A percentile compares a stretch with the other conserved stretches of the same genome.
These are phyloP conservation scores for Sebastes vulpes DNA, from an alignment of 2,797 vertebrate genomes.

Conservation along the genomic window DNA sequence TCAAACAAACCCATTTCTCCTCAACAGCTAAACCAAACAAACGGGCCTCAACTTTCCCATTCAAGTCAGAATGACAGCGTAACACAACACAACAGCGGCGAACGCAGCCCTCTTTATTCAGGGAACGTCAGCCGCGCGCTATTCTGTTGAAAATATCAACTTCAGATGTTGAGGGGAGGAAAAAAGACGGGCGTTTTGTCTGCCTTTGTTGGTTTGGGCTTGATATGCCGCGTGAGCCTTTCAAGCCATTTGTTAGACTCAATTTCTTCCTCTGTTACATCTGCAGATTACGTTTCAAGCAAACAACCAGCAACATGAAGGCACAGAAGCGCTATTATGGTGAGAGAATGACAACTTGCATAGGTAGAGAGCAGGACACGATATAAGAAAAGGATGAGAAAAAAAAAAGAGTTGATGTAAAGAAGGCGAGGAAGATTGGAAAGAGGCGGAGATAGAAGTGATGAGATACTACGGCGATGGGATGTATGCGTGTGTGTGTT, in stretches of 20 bases:
- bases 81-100: constrained; percentile 73
- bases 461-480: constrained; percentile 67
- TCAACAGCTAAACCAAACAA: constrained; percentile 79
- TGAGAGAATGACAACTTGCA: constrained; percentile 76
- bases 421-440: constrained; percentile 66
- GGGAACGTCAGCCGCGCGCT: constrained; percentile 65
- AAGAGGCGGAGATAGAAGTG: constrained; percentile 64
- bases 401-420: constrained; percentile 60
- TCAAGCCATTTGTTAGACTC: constrained; percentile 87
- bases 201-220: constrained; percentile 82
- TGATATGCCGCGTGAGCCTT: constrained; percentile 83
- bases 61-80: constrained; percentile 83
- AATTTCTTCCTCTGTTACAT: constrained; percentile 84
- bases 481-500: constrained; percentile 58
- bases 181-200: constrained; percentile 81
- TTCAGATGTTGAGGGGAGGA: constrained; percentile 80
- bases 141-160: constrained; percentile 84
- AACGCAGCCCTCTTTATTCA: constrained; percentile 73
- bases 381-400: constrained; percentile 37
- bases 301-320: constrained; percentile 79
- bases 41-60: constrained; percentile 79
- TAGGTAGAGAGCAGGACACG: constrained; percentile 46
- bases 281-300: constrained; percentile 84
- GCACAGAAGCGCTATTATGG: constrained; percentile 72
- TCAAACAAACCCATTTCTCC: constrained; percentile 81